Base-by-base conservation (phyloP, 2,888 invertebrate genomes). In the Clunio marinus region DNA sequence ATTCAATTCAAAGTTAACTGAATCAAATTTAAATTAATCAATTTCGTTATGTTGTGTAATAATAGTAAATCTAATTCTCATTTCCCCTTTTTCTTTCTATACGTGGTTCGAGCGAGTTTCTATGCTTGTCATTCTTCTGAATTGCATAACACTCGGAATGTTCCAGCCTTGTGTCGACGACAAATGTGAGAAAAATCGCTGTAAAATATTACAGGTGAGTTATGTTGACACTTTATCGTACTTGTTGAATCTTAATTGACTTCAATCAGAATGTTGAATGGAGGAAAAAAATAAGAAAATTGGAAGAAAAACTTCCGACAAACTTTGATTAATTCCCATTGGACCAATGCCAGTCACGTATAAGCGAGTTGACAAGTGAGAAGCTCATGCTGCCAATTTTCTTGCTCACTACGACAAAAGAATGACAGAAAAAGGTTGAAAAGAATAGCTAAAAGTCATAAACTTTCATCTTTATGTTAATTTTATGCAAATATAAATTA, bases 51-150 rank as follows among this genome's bases (percentile, higher is more conserved):
- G 77, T 66, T 71, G 58, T 70, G 68, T 71, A 69, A 20, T 10
- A 24, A 46, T 13, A 46, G 3, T 15, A 4, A 15, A 7, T 45
- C 45, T 17, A 15, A 22, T 22, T 22, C 17, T 55, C 22, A 17
- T 41, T n/a, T 15, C 32, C 32, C n/a, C n/a, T n/a, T n/a, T n/a
- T n/a, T 10, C 45, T 5, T 8, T 72, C 71, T 75, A 80, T 80
- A 94, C 91, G 81, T 99, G 98, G 98, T 99, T 99, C 83, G 99
- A 99, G 83, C 87, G 98, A 73, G 84, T 98, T 75, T 97, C 96
- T 75, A 99, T 99, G 93, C 84, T 94, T 81, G 96, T 98, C 72
- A 99, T 99, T 76, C 83, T 99, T 74, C 84, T 99, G 76, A 99
- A 99, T 84, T 99, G 99, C 83, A 85, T 99, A 73, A 99, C 99